Base-by-base conservation (phyloP, 1,140 invertebrate species). In the Bathynomus jamesi region DNA sequence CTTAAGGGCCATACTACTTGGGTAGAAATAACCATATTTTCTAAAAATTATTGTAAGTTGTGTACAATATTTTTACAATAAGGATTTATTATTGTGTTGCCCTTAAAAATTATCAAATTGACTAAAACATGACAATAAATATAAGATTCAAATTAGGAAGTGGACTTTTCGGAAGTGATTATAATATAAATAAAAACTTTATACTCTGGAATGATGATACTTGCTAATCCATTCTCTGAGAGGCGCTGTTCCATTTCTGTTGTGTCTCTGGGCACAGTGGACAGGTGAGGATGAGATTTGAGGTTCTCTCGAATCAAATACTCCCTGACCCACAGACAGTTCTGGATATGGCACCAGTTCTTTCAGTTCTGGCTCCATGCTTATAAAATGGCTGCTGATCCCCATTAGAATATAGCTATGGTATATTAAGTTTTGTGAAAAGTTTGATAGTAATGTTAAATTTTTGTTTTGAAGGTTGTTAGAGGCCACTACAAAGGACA, bases 401-500 rank as follows among this genome's bases (percentile, higher is more conserved):
- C 10, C 11, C 21, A 31, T 29, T 24, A 5, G 21, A 21, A 24
- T 24, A 10, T 63, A 5, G 21, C 28, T 70, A 21, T 4, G 4
- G 3, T 69, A 24, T 69, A 7, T 5, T 27, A 63, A 67, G 17
- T 67, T 8, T 70, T 70, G 60, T 61, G 29, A 11, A 24, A 65
- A n/a, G 10, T 61, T 64, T 67, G 10, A 67, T 67, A 10, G 30
- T 11, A 67, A 5, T n/a, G 4, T 70, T 4, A 8, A 17, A 40
- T 67, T 82, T 81, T 69, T 80, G 74, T 71, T 67, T 79, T 83
- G 28, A 78, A 93, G 92, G 91, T 98, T 80, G 94, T 97, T 61
- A 87, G 96, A 73, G 98, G 98, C 46, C 97, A 99, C 83, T 98
- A 95, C 86, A 99, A 99, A 84, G 96, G 96, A 60, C 96, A 99